Evolutionary conservation across 2,113 vertebrate species (phyloP).

Genomic region (Columba livia): DNA sequence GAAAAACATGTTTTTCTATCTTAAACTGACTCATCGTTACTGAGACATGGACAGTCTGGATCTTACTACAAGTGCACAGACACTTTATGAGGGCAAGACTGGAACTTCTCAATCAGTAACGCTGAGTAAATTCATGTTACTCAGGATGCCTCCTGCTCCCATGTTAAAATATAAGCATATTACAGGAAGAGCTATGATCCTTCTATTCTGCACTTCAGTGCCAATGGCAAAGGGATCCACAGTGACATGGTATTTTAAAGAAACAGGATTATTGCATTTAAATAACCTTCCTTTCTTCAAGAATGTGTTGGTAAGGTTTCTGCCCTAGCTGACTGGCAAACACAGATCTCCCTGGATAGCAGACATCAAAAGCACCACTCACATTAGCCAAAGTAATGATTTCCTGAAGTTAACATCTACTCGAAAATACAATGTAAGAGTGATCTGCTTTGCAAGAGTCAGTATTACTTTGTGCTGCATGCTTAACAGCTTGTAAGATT

Average conservation of each 20-base stretch:
- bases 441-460: background rate
- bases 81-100: background rate
- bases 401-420: background rate
- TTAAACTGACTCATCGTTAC: background rate
- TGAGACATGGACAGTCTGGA: background rate
- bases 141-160: background rate
- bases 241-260: accelerated
- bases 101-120: background rate
- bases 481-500: background rate
- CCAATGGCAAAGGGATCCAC: background rate
- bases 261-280: background rate
- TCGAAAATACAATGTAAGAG: background rate
- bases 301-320: background rate
- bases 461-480: background rate
- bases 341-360: background rate
- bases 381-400: background rate
- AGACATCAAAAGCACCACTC: background rate
- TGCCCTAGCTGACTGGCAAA: background rate
- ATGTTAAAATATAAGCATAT: background rate
- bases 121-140: background rate
- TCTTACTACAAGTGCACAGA: background rate
- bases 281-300: background rate
- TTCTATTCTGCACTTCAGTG: background rate
- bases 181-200: background rate
- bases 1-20: background rate